A percentile compares a stretch with the other conserved stretches of the same genome.
phyloP scores from a whole-genome alignment of 1,140 invertebrate species.

The Sminthurinus signatus region DNA sequence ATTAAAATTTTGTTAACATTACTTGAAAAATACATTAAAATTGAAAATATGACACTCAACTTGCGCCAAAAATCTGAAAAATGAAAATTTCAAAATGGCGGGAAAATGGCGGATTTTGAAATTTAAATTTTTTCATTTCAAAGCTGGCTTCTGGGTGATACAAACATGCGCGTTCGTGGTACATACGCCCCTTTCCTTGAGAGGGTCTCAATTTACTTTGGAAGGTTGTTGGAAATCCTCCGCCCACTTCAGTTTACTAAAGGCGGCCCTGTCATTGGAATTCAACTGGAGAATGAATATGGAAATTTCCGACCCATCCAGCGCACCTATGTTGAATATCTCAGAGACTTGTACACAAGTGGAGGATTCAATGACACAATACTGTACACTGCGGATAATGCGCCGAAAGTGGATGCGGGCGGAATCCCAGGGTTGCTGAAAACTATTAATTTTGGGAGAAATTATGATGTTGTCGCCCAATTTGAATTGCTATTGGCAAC shows the following conservation, averaged over 20 bases:
- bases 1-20: background rate
- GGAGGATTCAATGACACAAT: slow-evolving; percentile 37
- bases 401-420: slow-evolving; percentile 29
- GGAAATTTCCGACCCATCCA: slow-evolving; percentile 43
- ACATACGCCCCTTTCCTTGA: slow-evolving; percentile 48
- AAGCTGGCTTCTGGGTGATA: slow-evolving; percentile 50
- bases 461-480: slow-evolving; percentile 1
- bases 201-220: slow-evolving; percentile 49
- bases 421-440: slow-evolving; percentile 34
- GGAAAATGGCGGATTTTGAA: no score
- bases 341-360: background rate
- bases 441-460: slow-evolving; percentile 24
- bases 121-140: background rate
- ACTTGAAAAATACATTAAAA: background rate
- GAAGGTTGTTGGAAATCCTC: slow-evolving; percentile 46
- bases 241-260: slow-evolving; percentile 24
- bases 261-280: slow-evolving; percentile 29
- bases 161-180: slow-evolving; percentile 49
- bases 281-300: slow-evolving; percentile 14
- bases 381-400: slow-evolving; percentile 51
- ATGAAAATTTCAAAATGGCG: no score
- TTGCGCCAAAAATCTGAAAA: background rate
- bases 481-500: slow-evolving; percentile 13
- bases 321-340: background rate
- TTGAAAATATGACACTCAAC: background rate